A percentile compares a stretch with the other conserved stretches of the same genome.
Evolutionary conservation across 2,113 vertebrate species (phyloP).

Genomic region (Struthidea cinerea): DNA sequence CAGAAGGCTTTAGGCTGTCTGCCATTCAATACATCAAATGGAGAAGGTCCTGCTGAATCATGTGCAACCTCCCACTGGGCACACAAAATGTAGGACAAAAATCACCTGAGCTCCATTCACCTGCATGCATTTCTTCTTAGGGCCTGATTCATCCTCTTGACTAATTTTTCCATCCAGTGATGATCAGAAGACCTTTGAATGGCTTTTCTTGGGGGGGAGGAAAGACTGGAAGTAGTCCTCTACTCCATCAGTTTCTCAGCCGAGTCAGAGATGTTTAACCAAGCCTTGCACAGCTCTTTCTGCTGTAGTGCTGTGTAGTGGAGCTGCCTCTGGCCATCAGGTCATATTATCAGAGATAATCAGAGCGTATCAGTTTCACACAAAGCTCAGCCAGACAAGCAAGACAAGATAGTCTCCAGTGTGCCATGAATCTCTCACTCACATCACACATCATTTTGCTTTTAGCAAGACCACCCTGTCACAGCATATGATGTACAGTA

Average conservation of each 20-base stretch:
- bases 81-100: neutral
- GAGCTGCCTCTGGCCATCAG: conserved; percentile 42
- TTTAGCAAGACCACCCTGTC: conserved; percentile 45
- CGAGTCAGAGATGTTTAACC: neutral
- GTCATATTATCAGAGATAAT: conserved; percentile 44
- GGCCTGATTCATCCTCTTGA: neutral
- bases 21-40: neutral
- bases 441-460: conserved; percentile 22
- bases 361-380: conserved; percentile 32
- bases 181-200: neutral
- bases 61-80: neutral
- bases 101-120: neutral
- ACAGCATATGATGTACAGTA: neutral
- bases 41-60: neutral
- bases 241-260: neutral
- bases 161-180: neutral
- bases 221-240: neutral
- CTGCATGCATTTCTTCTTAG: neutral
- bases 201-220: neutral
- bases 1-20: neutral
- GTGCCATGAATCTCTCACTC: conserved; percentile 14
- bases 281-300: neutral
- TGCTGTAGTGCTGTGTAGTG: neutral
- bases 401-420: conserved; percentile 22
- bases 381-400: conserved; percentile 43